Evolutionary conservation across 2,797 vertebrate species (phyloP).

Genomic region (Takifugu ocellatus): DNA sequence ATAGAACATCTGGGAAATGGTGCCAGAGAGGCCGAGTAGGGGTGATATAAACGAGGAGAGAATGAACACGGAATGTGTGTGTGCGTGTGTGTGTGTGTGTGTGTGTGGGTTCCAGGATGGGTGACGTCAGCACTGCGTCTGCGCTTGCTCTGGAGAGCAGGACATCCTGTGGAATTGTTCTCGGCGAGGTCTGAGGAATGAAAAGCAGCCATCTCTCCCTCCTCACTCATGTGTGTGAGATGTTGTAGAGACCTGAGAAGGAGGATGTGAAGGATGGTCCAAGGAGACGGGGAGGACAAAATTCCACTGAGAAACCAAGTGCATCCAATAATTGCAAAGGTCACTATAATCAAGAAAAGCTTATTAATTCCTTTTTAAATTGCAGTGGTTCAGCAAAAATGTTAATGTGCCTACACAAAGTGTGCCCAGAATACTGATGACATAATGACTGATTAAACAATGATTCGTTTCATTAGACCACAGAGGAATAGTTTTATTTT

Average conservation of each 20-base stretch:
- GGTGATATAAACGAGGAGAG: slow-evolving; percentile 43
- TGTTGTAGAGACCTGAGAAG: neutral
- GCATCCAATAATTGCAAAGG: slow-evolving; percentile 6
- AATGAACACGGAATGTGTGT: slow-evolving; percentile 1
- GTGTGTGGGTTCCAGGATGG: slow-evolving; percentile 21
- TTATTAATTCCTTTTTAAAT: slow-evolving; percentile 15
- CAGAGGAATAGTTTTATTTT: too few species aligned
- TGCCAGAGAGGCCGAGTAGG: slow-evolving; percentile 33
- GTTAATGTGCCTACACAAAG: too few species aligned
- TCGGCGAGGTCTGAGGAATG: slow-evolving; percentile 48
- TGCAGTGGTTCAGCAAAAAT: neutral
- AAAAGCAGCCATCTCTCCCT: slow-evolving; percentile 45
- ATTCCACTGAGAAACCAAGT: slow-evolving; percentile 2
- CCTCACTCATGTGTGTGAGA: slow-evolving; percentile 16
- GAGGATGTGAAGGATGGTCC: neutral
- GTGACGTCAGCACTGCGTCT: slow-evolving; percentile 69
- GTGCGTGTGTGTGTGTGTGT: slow-evolving; percentile 12
- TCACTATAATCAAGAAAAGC: neutral
- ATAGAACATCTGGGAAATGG: slow-evolving; percentile 43
- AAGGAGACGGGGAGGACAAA: neutral
- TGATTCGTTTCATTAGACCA: too few species aligned
- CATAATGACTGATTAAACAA: neutral
- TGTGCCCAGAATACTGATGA: neutral
- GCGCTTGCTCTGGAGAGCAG: slow-evolving; percentile 55
- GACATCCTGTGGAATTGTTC: slow-evolving; percentile 70